phyloP scores from a whole-genome alignment of 2,113 vertebrate genomes.

The Lagopus muta region DNA sequence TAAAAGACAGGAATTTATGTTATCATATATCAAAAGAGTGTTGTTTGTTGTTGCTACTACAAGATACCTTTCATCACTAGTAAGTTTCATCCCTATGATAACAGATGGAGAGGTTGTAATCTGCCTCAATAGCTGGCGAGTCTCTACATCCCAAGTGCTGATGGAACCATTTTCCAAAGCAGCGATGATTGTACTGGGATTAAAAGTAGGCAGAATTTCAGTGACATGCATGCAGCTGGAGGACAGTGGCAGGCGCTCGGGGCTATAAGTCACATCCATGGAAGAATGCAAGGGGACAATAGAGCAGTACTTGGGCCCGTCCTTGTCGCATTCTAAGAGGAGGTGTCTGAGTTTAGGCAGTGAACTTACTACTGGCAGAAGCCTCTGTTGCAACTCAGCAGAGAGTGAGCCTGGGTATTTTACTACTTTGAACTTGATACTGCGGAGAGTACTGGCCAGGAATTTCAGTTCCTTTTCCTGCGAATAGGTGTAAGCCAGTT shows the following conservation, averaged over 20 bases:
- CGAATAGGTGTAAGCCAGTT: conserved; percentile 91
- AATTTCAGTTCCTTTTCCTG: conserved; percentile 98
- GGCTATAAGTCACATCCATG: conserved; percentile 97
- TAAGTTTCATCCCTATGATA: conserved; percentile 93
- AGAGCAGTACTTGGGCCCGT: conserved; percentile 97
- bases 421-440: conserved; percentile 90
- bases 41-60: conserved; percentile 98
- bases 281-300: conserved; percentile 97
- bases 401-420: conserved; percentile 94
- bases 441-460: conserved; percentile 90
- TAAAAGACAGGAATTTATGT: conserved; percentile 95
- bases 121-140: conserved; percentile 90
- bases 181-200: conserved; percentile 91
- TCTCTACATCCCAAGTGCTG: conserved; percentile 97
- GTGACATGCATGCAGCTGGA: conserved; percentile 95
- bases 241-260: conserved; percentile 91
- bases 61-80: conserved; percentile 93
- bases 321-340: conserved; percentile 97
- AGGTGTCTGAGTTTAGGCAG: conserved; percentile 96
- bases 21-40: conserved; percentile 96
- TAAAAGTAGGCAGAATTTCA: conserved; percentile 93
- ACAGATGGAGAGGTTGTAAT: conserved; percentile 94
- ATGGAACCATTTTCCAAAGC: conserved; percentile 97
- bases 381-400: conserved; percentile 94
- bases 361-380: conserved; percentile 95